Base-by-base conservation (phyloP, 2,888 invertebrate genomes). In the Andrena dorsata region DNA sequence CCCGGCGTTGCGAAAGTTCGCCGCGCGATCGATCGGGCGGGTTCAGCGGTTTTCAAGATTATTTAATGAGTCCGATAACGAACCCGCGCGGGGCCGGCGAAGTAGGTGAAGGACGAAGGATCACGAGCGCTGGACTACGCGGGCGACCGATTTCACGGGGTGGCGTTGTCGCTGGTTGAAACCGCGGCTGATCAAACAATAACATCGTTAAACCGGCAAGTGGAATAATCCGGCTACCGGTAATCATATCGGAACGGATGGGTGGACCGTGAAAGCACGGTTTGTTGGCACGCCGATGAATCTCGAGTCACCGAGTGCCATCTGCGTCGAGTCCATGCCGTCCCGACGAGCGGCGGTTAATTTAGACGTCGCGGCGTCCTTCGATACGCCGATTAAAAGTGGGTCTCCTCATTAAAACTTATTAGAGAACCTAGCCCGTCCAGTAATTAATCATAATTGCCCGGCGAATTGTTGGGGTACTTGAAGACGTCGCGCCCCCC, bases 101-200 rank as follows among this genome's bases (percentile, higher is more conserved):
- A 69, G 32, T 28, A 10, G 65, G 28, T 56, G 69, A 81, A 81
- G 80, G 80, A 61, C 65, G 51, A 69, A 61, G 70, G 82, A 80
- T 65, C 49, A n/a, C 51, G 51, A 49, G 16, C 47, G 16, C 10
- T 49, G 20, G 7, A 6, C 56, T 56, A 10, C 23, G 72, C 10
- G 23, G n/a, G 13, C 13, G 20, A 41, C 20, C 63, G 73, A 72
- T 73, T 61, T 60, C 74, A 60, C 16, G n/a, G 32, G 23, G 10
- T 51, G 61, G 61, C 35, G 58, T 65, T 69, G 71, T 51, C 66
- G 77, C 47, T 10, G 79, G 79, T 76, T 71, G 82, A 63, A 82
- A 82, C 80, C 87, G 79, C 68, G 84, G 79, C 79, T 64, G 84
- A 82, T 82, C 86, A 86, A 86, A 90, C 88, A 90, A 89, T 90